These are phyloP conservation scores for Apotomis betuletana DNA, from an alignment of 2,888 invertebrate genomes.

Conservation along the genomic window DNA sequence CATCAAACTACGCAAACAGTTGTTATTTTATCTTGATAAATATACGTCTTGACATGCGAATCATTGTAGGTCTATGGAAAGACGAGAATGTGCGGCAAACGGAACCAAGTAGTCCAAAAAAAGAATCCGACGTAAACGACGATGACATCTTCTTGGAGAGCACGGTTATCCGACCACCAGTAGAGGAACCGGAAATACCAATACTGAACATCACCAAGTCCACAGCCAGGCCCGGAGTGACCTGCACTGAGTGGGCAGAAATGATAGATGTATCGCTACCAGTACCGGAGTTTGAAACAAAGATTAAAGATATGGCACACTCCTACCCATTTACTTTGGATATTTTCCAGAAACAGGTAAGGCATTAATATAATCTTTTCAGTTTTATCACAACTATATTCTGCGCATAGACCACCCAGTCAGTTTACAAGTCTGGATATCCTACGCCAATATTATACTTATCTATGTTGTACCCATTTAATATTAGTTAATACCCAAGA, in stretches of 20 bases:
- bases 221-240: conserved; percentile 67
- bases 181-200: conserved; percentile 81
- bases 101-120: conserved; percentile 52
- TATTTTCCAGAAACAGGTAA: conserved; percentile 96
- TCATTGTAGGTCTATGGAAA: conserved; percentile 71
- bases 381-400: background rate
- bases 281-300: conserved; percentile 90
- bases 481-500: too few relatives aligned
- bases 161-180: conserved; percentile 67
- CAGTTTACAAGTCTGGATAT: too few relatives aligned
- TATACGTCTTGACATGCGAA: too few relatives aligned
- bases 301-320: conserved; percentile 92
- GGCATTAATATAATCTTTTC: too few relatives aligned
- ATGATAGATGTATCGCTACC: conserved; percentile 92
- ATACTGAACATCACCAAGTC: conserved; percentile 87
- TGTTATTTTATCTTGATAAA: too few relatives aligned
- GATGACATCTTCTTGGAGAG: conserved; percentile 72
- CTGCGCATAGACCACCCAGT: too few relatives aligned
- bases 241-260: conserved; percentile 93
- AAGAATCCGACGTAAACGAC: conserved; percentile 54
- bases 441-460: too few relatives aligned
- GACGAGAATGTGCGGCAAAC: conserved; percentile 63
- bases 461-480: too few relatives aligned
- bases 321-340: conserved; percentile 96
- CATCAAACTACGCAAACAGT: too few relatives aligned